Percentiles rank a stretch among this genome's conserved stretches.
Conservation (phyloP, 2,113 vertebrate genomes). For the Astatotilapia flaviijosephi region DNA sequence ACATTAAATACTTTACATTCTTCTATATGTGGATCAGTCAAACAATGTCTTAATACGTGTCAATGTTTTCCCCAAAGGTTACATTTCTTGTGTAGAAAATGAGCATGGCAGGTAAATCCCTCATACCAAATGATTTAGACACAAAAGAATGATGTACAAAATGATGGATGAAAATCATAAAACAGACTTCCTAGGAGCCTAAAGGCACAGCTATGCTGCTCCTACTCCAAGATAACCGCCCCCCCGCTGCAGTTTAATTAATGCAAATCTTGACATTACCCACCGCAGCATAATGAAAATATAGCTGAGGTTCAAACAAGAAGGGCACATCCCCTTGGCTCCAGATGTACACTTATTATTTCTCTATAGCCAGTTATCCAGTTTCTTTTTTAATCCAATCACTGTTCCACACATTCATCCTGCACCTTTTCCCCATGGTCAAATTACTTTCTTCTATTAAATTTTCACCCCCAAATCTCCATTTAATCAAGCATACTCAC, state of each 20-base stretch:
- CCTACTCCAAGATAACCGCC: neutral
- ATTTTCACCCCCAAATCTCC: neutral
- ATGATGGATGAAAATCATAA: neutral
- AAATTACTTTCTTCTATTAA: neutral
- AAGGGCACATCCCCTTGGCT: neutral
- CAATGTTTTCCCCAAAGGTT: neutral
- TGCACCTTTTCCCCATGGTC: neutral
- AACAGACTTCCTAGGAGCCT: neutral
- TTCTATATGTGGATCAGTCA: neutral
- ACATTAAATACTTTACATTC: neutral
- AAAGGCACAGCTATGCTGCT: neutral
- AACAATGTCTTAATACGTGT: neutral
- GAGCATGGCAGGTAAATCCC: neutral
- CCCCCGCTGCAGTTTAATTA: conserved; percentile 25
- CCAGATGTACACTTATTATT: neutral
- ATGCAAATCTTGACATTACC: conserved; percentile 52
- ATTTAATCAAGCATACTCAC: neutral
- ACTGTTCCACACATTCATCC: neutral
- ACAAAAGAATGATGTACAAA: neutral
- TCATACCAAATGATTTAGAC: neutral
- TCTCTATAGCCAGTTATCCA: neutral
- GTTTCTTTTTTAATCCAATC: neutral
- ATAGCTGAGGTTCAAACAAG: neutral
- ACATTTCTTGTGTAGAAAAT: neutral
- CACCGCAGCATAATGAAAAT: conserved; percentile 13